phyloP scores from a whole-genome alignment of 2,113 vertebrate species.

The Entosphenus tridentatus region DNA sequence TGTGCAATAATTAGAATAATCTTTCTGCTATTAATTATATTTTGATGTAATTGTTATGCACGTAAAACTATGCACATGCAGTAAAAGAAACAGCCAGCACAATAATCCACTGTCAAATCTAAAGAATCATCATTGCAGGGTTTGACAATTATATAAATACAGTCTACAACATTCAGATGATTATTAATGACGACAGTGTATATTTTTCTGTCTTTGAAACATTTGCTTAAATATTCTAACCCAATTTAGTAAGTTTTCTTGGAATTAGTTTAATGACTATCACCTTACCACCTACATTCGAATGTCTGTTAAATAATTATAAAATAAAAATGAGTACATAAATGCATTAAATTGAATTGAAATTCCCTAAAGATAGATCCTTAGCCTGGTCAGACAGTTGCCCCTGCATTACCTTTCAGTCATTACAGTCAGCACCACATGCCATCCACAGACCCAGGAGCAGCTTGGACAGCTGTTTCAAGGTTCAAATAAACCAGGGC shows the following conservation, averaged over 20 bases:
- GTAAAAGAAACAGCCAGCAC: not conserved
- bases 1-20: not conserved
- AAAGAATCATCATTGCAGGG: not conserved
- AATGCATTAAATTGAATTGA: not conserved
- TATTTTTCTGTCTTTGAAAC: not conserved
- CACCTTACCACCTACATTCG: not conserved
- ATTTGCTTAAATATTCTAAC: not conserved
- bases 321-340: not conserved
- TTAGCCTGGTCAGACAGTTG: not conserved
- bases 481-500: not conserved
- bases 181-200: not conserved
- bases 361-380: not conserved
- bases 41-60: too few species aligned
- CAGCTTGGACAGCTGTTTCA: not conserved
- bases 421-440: not conserved
- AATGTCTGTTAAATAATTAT: not conserved
- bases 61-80: too few species aligned
- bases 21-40: too few species aligned
- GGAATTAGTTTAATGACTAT: not conserved
- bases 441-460: not conserved
- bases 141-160: not conserved
- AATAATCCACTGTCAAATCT: not conserved
- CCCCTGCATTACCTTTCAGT: not conserved
- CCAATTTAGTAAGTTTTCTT: not conserved
- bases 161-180: not conserved